phyloP scores from a whole-genome alignment of 1,140 invertebrate species.

The Drosophila oshimai region DNA sequence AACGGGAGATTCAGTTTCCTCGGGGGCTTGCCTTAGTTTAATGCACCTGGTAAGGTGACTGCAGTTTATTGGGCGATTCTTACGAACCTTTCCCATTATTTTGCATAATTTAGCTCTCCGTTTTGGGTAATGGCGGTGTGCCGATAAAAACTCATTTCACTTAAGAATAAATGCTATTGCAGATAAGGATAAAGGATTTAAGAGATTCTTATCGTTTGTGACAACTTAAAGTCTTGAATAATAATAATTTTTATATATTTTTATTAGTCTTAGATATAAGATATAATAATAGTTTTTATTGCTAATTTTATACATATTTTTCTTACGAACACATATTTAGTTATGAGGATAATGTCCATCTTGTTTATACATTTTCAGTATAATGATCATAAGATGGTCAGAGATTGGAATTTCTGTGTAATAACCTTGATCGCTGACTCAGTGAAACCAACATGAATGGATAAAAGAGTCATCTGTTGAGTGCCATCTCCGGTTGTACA shows the following conservation, averaged over 20 bases:
- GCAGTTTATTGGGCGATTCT: slow-evolving; percentile 16
- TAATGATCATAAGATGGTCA: slow-evolving; percentile 16
- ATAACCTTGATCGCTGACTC: slow-evolving; percentile 38
- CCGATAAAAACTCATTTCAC: not conserved
- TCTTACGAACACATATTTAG: no score
- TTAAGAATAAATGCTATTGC: not conserved
- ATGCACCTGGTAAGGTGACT: slow-evolving; percentile 24
- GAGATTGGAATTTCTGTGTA: slow-evolving; percentile 13
- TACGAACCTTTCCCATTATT: slow-evolving; percentile 16
- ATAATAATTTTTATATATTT: no score
- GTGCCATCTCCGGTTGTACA: slow-evolving; percentile 23
- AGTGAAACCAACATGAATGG: slow-evolving; percentile 15
- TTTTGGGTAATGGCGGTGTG: slow-evolving; percentile 21
- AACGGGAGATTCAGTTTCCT: slow-evolving; percentile 19
- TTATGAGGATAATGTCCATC: slow-evolving; percentile 12
- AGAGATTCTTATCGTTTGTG: not conserved
- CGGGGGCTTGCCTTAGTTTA: slow-evolving; percentile 15
- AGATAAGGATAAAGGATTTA: not conserved
- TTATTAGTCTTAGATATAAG: no score
- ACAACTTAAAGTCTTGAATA: not conserved
- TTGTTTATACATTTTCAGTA: slow-evolving; percentile 11
- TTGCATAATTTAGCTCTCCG: slow-evolving; percentile 22
- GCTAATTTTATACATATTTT: no score
- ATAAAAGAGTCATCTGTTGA: slow-evolving; percentile 36
- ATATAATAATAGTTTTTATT: no score